Evolutionary conservation across 2,888 invertebrate genomes (phyloP).

Genomic region (Rhimphoctona megacephalus): DNA sequence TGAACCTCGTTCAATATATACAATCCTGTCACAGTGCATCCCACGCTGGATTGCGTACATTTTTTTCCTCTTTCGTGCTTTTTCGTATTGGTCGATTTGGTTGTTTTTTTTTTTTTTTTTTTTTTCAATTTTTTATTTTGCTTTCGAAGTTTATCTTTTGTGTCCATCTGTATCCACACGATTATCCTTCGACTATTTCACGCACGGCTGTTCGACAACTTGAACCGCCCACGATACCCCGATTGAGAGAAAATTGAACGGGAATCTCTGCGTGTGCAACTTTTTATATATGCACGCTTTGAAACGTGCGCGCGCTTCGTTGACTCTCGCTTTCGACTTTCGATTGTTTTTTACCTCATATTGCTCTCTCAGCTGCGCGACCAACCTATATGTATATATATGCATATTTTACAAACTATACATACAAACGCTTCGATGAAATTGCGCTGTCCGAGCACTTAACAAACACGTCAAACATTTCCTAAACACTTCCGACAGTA

Average conservation of each 20-base stretch:
- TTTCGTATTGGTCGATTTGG: background rate
- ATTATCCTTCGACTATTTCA: slow-evolving; percentile 59
- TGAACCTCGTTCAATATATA: slow-evolving; percentile 36
- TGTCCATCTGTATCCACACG: slow-evolving; percentile 54
- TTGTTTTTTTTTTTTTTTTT: background rate
- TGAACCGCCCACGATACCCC: slow-evolving; percentile 41
- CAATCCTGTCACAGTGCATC: slow-evolving; percentile 45
- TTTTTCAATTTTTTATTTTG: background rate
- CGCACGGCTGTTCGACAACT: slow-evolving; percentile 54
- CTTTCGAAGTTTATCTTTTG: slow-evolving; percentile 12
- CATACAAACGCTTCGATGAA: slow-evolving; percentile 20
- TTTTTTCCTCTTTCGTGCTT: slow-evolving; percentile 18
- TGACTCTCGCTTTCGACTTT: slow-evolving; percentile 69
- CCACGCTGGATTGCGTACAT: slow-evolving; percentile 59
- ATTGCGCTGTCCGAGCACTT: slow-evolving; percentile 9
- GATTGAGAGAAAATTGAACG: slow-evolving; percentile 34
- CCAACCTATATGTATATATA: background rate
- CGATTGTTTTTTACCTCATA: slow-evolving; percentile 48
- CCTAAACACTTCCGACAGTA: slow-evolving; percentile 16
- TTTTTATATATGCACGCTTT: slow-evolving; percentile 23
- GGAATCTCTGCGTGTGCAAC: slow-evolving; percentile 26
- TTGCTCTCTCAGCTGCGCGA: background rate
- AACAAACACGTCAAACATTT: slow-evolving; percentile 15
- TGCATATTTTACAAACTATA: background rate
- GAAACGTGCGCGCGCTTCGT: slow-evolving; percentile 42